Conservation (phyloP, 2,888 invertebrate genomes). For the Blastobasis lacticolella region DNA sequence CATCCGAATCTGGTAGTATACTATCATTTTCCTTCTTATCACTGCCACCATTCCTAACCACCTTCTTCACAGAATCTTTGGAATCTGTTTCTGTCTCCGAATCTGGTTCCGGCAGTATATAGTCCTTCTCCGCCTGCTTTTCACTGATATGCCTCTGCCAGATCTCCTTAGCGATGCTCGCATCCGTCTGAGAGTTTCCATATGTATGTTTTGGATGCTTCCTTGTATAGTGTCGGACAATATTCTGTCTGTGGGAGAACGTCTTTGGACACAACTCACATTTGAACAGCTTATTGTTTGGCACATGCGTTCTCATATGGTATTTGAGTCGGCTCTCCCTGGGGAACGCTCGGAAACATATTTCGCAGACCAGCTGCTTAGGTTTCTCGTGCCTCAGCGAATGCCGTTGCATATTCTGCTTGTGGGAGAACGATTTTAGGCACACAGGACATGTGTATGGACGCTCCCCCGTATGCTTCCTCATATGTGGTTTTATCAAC, state of each 20-base stretch:
- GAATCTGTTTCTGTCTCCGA: too few relatives aligned
- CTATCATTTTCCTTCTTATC: too few relatives aligned
- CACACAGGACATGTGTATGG: conserved; percentile 37
- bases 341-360: conserved; percentile 47
- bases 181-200: neutral
- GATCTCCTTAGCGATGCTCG: neutral
- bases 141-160: conserved; percentile 3
- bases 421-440: conserved; percentile 38
- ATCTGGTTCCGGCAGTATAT: neutral
- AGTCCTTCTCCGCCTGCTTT: neutral
- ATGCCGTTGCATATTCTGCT: conserved; percentile 51
- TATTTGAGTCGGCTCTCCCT: conserved; percentile 46
- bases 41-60: too few relatives aligned
- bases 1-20: too few relatives aligned
- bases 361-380: conserved; percentile 40
- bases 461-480: conserved; percentile 36
- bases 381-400: conserved; percentile 33
- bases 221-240: neutral
- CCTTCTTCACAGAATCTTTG: too few relatives aligned
- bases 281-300: conserved; percentile 13
- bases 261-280: conserved; percentile 22
- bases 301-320: conserved; percentile 41
- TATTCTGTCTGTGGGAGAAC: conserved; percentile 27
- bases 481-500: conserved; percentile 31
- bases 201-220: neutral